Evolutionary conservation across 1,140 invertebrate genomes (phyloP), one percentile per base, ranked within the genome.

Genomic region (Drosophila oshimai): DNA sequence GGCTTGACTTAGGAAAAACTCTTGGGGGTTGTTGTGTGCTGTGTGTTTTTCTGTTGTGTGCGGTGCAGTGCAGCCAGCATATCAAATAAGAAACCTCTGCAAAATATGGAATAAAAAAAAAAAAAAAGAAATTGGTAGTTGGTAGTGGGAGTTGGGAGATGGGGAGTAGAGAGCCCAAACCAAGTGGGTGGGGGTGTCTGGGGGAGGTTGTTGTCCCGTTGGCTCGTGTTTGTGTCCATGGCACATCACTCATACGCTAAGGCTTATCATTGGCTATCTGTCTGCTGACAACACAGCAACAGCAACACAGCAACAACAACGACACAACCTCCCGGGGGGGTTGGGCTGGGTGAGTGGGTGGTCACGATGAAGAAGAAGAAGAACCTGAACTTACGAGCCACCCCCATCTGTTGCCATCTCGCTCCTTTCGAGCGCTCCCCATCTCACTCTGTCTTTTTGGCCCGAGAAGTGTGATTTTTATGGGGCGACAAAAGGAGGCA

Each of bases 241-340:
- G 45, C 69, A 73, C 69, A 73, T 73, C 58, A 62, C 69, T 73
- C 69, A 55, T 55, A 72, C 70, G 55, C 69, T 71, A 64, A 62
- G 69, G 57, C 46, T 62, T 49, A 62, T 73, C 69, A 71, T 73
- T 73, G 68, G 54, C 68, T 45, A 44, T 72, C 67, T 31, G 54
- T 67, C 62, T 67, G 62, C 62, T 67, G 62, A 67, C 62, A 67
- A 67, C 41, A 77, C 46, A 45, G 37, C 44, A 71, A 71, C 45
- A 42, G 18, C 47, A 54, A 29, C 17, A 41, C 47, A 54, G 28
- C 17, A 41, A 17, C 20, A 31, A n/a, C 10, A 26, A 17, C 9
- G 22, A 4, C 22, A 17, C 9, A 29, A 4, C 22, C 37, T 39
- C 24, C 36, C 20, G 7, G 13, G 10, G 18, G 57, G 57, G 33